Evolutionary conservation across 2,797 vertebrate species (phyloP).

Genomic region (Octomys mimax): DNA sequence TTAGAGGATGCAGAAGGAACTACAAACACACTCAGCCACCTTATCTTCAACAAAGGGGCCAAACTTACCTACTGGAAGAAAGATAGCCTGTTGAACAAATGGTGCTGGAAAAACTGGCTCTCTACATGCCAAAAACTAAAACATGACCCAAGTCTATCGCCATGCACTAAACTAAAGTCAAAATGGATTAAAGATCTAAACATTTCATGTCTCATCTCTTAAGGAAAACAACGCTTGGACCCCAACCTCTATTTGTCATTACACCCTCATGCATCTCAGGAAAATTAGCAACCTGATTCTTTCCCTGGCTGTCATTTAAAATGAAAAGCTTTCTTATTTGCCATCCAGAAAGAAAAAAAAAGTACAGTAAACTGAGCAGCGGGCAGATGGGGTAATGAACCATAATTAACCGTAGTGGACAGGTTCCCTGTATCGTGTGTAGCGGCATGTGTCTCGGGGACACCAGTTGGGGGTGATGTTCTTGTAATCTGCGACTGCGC

Average conservation of each 20-base stretch:
- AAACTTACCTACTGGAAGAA: too few species aligned
- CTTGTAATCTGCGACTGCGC: neutral
- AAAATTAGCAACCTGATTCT: conserved; percentile 89
- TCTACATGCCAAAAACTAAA: too few species aligned
- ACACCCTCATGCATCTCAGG: conserved; percentile 77
- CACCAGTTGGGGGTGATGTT: neutral
- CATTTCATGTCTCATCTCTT: conserved; percentile 73
- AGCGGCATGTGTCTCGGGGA: conserved; percentile 51
- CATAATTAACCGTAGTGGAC: conserved; percentile 81
- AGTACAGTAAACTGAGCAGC: conserved; percentile 84
- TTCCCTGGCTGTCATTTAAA: conserved; percentile 85
- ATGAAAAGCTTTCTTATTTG: conserved; percentile 87
- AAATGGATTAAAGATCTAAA: too few species aligned
- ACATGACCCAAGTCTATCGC: too few species aligned
- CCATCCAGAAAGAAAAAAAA: conserved; percentile 86
- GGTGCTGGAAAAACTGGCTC: too few species aligned
- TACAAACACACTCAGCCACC: too few species aligned
- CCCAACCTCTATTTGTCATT: conserved; percentile 86
- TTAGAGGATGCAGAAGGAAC: too few species aligned
- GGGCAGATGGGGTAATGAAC: conserved; percentile 85
- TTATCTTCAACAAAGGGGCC: too few species aligned
- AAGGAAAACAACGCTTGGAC: conserved; percentile 74
- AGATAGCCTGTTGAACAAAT: too few species aligned
- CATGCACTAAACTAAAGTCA: too few species aligned
- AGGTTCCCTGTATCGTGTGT: conserved; percentile 79